phyloP scores from a whole-genome alignment of 2,797 vertebrate species.

The Rhynchonycteris naso region DNA sequence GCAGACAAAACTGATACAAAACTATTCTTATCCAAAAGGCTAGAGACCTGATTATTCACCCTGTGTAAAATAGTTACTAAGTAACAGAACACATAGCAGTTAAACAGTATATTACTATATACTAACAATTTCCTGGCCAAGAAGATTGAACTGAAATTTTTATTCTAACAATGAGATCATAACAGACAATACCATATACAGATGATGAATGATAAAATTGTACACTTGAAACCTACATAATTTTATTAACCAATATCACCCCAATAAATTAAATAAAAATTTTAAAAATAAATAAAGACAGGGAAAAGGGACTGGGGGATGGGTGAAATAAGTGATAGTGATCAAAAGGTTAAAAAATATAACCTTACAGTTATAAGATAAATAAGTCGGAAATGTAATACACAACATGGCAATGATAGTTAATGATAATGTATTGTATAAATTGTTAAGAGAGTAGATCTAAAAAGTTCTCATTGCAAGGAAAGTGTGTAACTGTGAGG shows the following conservation, averaged over 20 bases:
- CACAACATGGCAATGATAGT: background rate
- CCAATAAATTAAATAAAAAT: background rate
- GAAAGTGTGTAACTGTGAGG: background rate
- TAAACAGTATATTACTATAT: background rate
- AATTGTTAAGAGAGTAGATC: background rate
- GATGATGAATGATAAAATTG: background rate
- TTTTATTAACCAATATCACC: background rate
- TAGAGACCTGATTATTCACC: background rate
- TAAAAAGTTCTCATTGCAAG: background rate
- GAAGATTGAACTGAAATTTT: background rate
- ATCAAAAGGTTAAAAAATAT: background rate
- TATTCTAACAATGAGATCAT: background rate
- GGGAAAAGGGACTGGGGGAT: background rate
- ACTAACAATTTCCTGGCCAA: background rate
- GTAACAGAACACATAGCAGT: background rate
- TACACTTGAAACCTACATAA: background rate
- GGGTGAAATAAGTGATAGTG: background rate
- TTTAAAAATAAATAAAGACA: background rate
- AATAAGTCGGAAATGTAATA: background rate
- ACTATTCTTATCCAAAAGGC: background rate
- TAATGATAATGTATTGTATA: background rate
- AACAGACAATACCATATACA: background rate
- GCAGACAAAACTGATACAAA: background rate
- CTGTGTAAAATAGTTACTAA: background rate
- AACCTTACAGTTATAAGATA: background rate